Evolutionary conservation across 1,140 invertebrate genomes (phyloP).

Genomic region (Euschistus heros): DNA sequence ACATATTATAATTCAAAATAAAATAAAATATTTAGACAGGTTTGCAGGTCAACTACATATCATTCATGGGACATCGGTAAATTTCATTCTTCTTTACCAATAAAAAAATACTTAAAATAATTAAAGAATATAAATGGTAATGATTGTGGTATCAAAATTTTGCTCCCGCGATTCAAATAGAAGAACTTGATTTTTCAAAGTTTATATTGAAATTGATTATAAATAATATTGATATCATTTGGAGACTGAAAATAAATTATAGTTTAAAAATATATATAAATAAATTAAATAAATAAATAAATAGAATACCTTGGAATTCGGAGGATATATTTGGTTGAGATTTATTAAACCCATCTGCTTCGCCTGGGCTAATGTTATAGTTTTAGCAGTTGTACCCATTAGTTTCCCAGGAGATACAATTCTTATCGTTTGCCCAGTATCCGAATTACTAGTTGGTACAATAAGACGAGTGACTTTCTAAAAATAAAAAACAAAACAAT

Average conservation of each 20-base stretch:
- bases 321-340: conserved; percentile 38
- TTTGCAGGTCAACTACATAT: too few species aligned
- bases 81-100: too few species aligned
- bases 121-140: too few species aligned
- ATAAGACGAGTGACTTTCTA: conserved; percentile 20
- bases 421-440: conserved; percentile 18
- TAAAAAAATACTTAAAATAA: too few species aligned
- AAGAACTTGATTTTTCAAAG: too few species aligned
- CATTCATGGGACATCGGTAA: too few species aligned
- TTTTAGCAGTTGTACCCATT: conserved; percentile 45
- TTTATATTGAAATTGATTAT: too few species aligned
- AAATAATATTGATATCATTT: too few species aligned
- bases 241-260: not conserved
- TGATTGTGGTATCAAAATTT: too few species aligned
- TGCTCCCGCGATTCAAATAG: too few species aligned
- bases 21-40: too few species aligned
- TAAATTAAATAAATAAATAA: not conserved
- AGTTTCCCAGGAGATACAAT: conserved; percentile 22
- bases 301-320: conserved; percentile 5
- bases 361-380: conserved; percentile 56
- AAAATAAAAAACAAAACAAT: not conserved
- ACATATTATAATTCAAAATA: too few species aligned
- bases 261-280: not conserved
- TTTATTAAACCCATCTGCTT: conserved; percentile 53
- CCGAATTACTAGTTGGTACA: conserved; percentile 20